A percentile compares a stretch with the other conserved stretches of the same genome.
Conservation (phyloP, 1,140 invertebrate genomes). For the Nautilus pompilius region DNA sequence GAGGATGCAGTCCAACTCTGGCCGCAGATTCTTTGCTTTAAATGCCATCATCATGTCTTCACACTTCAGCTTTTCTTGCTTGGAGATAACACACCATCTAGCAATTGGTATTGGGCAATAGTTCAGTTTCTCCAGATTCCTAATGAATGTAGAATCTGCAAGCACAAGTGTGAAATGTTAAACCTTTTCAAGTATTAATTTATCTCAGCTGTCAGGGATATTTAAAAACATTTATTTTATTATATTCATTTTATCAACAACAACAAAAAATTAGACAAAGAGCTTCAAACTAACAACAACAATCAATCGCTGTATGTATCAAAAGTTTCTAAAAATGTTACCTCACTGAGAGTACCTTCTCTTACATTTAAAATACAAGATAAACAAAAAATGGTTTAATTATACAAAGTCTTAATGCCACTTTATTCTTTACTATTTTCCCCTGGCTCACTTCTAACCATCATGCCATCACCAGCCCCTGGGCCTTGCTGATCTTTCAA, state of each 20-base stretch:
- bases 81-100: constrained; percentile 79
- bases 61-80: constrained; percentile 87
- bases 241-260: too few relatives aligned
- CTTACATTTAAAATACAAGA: too few relatives aligned
- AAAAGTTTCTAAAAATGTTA: too few relatives aligned
- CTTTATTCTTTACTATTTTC: too few relatives aligned
- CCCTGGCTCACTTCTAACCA: too few relatives aligned
- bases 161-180: constrained; percentile 3
- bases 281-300: not conserved
- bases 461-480: too few relatives aligned
- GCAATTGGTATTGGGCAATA: constrained; percentile 41
- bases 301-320: too few relatives aligned
- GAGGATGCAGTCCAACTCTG: constrained; percentile 81
- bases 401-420: too few relatives aligned
- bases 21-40: constrained; percentile 80
- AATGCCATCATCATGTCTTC: constrained; percentile 83
- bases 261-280: constrained; percentile 5
- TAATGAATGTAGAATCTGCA: constrained; percentile 36
- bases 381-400: too few relatives aligned
- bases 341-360: not conserved
- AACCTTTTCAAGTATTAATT: not conserved
- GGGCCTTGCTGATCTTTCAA: too few relatives aligned
- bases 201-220: too few relatives aligned
- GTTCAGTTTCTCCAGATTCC: constrained; percentile 36
- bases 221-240: too few relatives aligned